These are phyloP conservation scores for Sebastes matsubarae DNA, from an alignment of 2,797 vertebrate species.

Conservation along the genomic window DNA sequence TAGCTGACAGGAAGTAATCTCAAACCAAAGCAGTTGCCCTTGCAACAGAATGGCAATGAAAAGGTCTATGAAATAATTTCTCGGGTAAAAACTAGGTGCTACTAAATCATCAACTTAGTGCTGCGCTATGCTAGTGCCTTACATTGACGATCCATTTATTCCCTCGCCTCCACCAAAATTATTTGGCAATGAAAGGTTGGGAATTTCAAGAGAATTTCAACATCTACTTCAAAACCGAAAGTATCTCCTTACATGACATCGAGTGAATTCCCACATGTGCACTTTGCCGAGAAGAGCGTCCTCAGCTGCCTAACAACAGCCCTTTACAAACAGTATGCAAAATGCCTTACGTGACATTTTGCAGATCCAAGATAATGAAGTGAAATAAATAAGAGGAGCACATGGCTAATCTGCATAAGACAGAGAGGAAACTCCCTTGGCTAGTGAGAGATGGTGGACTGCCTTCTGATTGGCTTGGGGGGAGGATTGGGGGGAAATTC, in stretches of 20 bases:
- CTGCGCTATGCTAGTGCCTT: not conserved
- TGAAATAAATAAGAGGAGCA: constrained; percentile 93
- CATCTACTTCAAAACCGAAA: constrained; percentile 1
- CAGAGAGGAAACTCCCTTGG: constrained; percentile 92
- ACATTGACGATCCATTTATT: not conserved
- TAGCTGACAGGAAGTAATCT: no score
- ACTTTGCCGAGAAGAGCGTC: constrained; percentile 12
- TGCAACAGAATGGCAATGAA: no score
- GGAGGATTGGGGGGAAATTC: constrained; percentile 78
- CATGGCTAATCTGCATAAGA: constrained; percentile 99
- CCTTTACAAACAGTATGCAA: constrained; percentile 69
- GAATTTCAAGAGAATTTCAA: not conserved
- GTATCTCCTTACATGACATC: not conserved
- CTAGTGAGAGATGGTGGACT: constrained; percentile 89
- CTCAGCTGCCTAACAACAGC: constrained; percentile 35
- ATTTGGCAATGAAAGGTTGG: not conserved
- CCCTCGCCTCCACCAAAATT: not conserved
- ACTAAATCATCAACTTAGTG: not conserved
- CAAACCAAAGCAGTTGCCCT: no score
- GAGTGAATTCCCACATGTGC: constrained; percentile 19
- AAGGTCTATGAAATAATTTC: not conserved
- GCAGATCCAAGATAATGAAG: constrained; percentile 80
- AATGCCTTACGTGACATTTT: constrained; percentile 86
- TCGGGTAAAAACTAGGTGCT: not conserved
- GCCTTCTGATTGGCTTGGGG: constrained; percentile 86